Evolutionary conservation across 2,888 invertebrate genomes (phyloP).

Genomic region (Pycnomerus fuliginosus): DNA sequence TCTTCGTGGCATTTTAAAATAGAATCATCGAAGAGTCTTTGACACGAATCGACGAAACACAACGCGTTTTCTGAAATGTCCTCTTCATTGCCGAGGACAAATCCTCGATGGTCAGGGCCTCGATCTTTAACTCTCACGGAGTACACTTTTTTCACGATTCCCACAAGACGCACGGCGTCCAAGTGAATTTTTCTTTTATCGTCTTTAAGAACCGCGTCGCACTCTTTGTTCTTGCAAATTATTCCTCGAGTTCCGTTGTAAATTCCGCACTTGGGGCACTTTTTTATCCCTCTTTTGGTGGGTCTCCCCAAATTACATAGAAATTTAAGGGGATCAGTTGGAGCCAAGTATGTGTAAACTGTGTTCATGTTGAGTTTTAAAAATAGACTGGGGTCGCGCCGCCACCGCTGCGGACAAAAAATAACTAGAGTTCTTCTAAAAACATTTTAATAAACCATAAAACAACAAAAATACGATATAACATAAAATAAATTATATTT

Average conservation of each 20-base stretch:
- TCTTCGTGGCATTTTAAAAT: conserved; percentile 58
- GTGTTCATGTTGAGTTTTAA: no score
- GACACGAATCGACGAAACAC: conserved; percentile 62
- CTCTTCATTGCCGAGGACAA: conserved; percentile 58
- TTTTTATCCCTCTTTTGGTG: conserved; percentile 69
- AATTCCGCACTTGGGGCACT: conserved; percentile 73
- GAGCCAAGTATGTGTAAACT: no score
- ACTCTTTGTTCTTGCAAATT: conserved; percentile 70
- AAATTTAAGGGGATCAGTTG: no score
- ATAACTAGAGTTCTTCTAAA: no score
- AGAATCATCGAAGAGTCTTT: conserved; percentile 57
- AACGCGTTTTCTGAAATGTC: conserved; percentile 48
- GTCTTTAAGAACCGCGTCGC: conserved; percentile 67
- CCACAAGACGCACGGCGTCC: conserved; percentile 67
- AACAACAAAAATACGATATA: no score
- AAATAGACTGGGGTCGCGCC: no score
- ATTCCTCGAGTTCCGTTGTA: conserved; percentile 75
- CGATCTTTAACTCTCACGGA: conserved; percentile 70
- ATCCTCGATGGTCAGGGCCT: conserved; percentile 70
- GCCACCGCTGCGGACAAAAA: no score
- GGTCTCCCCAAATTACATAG: conserved; percentile 51
- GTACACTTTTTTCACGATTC: conserved; percentile 62
- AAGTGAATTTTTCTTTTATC: conserved; percentile 59
- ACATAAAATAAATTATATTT: no score
- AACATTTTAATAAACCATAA: no score